These are phyloP conservation scores for Phaedon cochleariae DNA, from an alignment of 2,888 invertebrate genomes.

Conservation along the genomic window DNA sequence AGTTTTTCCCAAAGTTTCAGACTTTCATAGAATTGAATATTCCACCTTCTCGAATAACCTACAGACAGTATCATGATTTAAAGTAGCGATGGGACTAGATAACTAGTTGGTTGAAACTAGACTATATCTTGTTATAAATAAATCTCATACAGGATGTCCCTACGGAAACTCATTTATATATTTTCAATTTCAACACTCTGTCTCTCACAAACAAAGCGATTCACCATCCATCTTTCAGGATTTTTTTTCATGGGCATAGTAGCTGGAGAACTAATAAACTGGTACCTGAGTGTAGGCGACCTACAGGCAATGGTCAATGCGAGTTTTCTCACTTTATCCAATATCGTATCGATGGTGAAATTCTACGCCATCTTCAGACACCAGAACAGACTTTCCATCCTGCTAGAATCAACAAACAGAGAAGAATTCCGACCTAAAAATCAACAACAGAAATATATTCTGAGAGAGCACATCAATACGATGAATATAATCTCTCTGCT, in stretches of 20 bases:
- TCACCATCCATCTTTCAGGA: constrained; percentile 23
- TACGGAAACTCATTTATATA: too few relatives aligned
- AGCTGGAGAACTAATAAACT: constrained; percentile 63
- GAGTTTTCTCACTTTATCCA: constrained; percentile 51
- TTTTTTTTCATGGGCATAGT: constrained; percentile 60
- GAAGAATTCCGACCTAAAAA: constrained; percentile 25
- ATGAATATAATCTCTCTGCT: constrained; percentile 23
- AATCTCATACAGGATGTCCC: too few relatives aligned
- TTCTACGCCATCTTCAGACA: constrained; percentile 25
- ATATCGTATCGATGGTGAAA: constrained; percentile 36
- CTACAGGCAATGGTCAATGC: constrained; percentile 49
- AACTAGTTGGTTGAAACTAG: too few relatives aligned
- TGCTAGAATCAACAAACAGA: constrained; percentile 23
- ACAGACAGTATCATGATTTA: too few relatives aligned
- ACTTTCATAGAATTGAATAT: too few relatives aligned
- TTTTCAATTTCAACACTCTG: too few relatives aligned
- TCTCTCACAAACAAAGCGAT: too few relatives aligned
- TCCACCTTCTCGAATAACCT: too few relatives aligned
- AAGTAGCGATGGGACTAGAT: too few relatives aligned
- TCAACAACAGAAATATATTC: background rate
- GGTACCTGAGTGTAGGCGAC: constrained; percentile 60
- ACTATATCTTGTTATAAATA: too few relatives aligned
- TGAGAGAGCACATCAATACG: constrained; percentile 12
- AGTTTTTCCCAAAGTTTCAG: too few relatives aligned
- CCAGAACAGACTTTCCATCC: constrained; percentile 11